These are phyloP conservation scores for Gymnocheta viridis DNA, from an alignment of 2,888 invertebrate species.

Conservation along the genomic window DNA sequence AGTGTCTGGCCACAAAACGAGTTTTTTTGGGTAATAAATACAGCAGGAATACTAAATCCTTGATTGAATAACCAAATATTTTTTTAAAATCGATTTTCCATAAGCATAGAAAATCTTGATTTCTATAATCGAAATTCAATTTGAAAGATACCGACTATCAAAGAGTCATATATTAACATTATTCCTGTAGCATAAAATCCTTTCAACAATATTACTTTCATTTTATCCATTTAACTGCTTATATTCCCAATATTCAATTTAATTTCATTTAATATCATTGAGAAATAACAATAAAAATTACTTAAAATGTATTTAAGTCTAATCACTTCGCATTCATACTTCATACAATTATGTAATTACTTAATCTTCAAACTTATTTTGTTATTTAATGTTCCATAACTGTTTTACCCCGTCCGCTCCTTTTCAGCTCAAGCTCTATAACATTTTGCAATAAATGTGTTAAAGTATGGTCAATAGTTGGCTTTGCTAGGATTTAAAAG, in stretches of 20 bases:
- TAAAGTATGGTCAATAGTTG: not conserved
- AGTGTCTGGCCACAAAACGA: not conserved
- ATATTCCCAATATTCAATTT: not conserved
- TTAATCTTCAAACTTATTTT: not conserved
- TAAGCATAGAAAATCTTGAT: too few relatives aligned
- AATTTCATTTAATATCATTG: not conserved
- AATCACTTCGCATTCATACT: slow-evolving; percentile 11
- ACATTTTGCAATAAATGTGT: not conserved
- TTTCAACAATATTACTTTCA: not conserved
- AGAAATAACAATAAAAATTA: slow-evolving; percentile 20
- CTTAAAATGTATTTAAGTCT: not conserved
- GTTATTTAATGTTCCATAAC: slow-evolving; percentile 3
- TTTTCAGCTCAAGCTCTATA: not conserved
- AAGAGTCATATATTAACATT: not conserved
- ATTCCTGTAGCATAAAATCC: not conserved
- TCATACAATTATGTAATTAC: slow-evolving; percentile 25
- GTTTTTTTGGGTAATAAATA: not conserved
- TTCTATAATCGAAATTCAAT: not conserved
- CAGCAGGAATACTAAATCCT: too few relatives aligned
- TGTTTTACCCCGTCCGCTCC: not conserved
- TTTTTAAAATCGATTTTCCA: too few relatives aligned
- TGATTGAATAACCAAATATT: too few relatives aligned
- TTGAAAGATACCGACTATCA: not conserved
- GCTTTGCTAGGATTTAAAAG: slow-evolving; percentile 8
- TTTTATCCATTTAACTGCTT: not conserved